phyloP scores from a whole-genome alignment of 2,113 vertebrate genomes.

The Pseudopipra pipra region DNA sequence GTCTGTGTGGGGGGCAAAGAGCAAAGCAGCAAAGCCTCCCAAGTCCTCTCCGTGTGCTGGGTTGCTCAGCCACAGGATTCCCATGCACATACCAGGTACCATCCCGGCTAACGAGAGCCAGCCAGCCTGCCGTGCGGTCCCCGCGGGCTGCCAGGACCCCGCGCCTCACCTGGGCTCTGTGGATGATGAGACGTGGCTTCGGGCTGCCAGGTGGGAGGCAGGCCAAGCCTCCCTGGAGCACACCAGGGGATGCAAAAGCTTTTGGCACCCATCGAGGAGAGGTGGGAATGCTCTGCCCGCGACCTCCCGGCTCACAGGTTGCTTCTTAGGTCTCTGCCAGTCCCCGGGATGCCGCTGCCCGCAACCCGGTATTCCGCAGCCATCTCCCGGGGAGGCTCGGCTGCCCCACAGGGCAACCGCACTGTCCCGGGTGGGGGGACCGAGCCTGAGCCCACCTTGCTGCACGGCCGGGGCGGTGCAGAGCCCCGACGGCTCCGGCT shows the following conservation, averaged over 20 bases:
- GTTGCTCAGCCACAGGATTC: neutral
- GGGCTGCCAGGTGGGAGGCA: neutral
- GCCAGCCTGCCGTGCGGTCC: rapidly evolving
- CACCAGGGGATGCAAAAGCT: neutral
- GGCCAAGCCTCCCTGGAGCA: neutral
- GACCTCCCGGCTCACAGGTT: neutral
- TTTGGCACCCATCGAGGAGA: slow-evolving; percentile 36
- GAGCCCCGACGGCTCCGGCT: neutral
- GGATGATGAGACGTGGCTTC: neutral
- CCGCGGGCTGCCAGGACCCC: neutral
- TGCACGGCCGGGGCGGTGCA: neutral
- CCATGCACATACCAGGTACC: rapidly evolving
- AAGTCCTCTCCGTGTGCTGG: rapidly evolving
- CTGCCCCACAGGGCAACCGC: neutral
- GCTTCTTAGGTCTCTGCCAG: neutral
- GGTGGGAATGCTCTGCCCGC: neutral
- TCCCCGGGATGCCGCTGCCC: neutral
- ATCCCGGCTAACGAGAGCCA: neutral
- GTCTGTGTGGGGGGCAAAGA: rapidly evolving
- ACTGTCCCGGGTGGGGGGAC: neutral
- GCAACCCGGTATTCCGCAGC: neutral
- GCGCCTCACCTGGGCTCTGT: neutral
- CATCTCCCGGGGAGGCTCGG: neutral
- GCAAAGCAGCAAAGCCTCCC: neutral
- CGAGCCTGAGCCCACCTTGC: neutral